Evolutionary conservation across 2,888 invertebrate genomes (phyloP), one percentile per base, ranked within the genome.

Genomic region (Diaperis boleti): DNA sequence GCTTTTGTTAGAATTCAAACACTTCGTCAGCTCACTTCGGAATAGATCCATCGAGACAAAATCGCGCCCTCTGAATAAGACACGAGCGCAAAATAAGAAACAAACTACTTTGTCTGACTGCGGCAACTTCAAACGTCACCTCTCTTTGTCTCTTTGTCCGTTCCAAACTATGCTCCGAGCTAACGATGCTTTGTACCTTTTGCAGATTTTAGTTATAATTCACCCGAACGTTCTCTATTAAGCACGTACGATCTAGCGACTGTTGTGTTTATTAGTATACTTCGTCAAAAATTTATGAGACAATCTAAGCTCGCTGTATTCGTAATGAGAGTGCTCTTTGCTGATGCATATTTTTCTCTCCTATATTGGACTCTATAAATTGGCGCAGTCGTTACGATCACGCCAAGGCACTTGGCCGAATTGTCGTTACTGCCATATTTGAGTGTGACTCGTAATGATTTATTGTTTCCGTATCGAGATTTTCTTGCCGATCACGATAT

Each of bases 401-500:
- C 14, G 15, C 10, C 42, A 13, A 33, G 33, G n/a, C 42, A 42
- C 42, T 42, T 22, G 20, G 13, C 42, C 20, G 20, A 42, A 42
- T 42, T 42, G 42, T 42, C 3, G 20, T 5, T 3, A 22, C 6
- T 6, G 42, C 20, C 10, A 22, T 42, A 20, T 42, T 39, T 39
- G 6, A 22, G n/a, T n/a, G n/a, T n/a, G n/a, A n/a, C n/a, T n/a
- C n/a, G n/a, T 42, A 42, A 42, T 42, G 20, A 22, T 42, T 42
- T 22, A 42, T 42, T 22, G 42, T 42, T 20, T 20, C n/a, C 15
- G 11, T n/a, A 11, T 47, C 15, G 20, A 50, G 50, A 50, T 50
- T 50, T 42, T 33, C 33, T 33, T 13, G 37, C 42, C 42, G 42
- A 42, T 42, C 42, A 42, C 42, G 42, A 39, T 39, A 39, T 39